Percentiles rank a stretch among this genome's conserved stretches.
These are phyloP conservation scores for Allolobophora icterica DNA, from an alignment of 2,888 invertebrate genomes.

Conservation along the genomic window DNA sequence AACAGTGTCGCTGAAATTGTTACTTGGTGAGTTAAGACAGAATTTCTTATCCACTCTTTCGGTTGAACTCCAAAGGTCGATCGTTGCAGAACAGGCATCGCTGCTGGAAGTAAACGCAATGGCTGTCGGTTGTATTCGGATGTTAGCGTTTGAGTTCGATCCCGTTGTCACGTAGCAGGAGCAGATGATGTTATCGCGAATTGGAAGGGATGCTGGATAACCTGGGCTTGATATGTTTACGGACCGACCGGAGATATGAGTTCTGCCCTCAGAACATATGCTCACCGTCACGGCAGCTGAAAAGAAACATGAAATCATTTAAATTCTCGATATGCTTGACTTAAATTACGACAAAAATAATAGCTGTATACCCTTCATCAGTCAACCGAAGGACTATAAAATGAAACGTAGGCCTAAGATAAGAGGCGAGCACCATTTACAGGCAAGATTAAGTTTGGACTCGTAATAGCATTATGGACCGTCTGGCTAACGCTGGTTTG, in stretches of 20 bases:
- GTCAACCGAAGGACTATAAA: background rate
- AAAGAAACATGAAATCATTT: background rate
- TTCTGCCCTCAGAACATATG: conserved; percentile 3
- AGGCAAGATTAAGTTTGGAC: background rate
- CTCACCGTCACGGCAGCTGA: background rate
- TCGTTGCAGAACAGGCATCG: background rate
- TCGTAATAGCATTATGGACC: background rate
- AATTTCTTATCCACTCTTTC: background rate
- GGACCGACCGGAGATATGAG: background rate
- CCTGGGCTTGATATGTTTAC: background rate
- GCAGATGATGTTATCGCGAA: background rate
- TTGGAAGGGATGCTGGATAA: background rate
- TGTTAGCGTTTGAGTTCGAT: background rate
- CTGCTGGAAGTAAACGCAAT: background rate
- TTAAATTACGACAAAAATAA: background rate
- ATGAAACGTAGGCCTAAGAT: background rate
- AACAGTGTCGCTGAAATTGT: background rate
- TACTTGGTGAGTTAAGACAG: background rate
- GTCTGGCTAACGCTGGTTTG: background rate
- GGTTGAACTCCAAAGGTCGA: background rate
- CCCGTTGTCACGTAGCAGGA: background rate
- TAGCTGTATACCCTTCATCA: background rate
- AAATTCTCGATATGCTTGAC: background rate
- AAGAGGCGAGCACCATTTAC: no score
- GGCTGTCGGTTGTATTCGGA: background rate